A percentile compares a stretch with the other conserved stretches of the same genome.
Evolutionary conservation across 2,113 vertebrate species (phyloP).

Genomic region (Datnioides undecimradiatus): DNA sequence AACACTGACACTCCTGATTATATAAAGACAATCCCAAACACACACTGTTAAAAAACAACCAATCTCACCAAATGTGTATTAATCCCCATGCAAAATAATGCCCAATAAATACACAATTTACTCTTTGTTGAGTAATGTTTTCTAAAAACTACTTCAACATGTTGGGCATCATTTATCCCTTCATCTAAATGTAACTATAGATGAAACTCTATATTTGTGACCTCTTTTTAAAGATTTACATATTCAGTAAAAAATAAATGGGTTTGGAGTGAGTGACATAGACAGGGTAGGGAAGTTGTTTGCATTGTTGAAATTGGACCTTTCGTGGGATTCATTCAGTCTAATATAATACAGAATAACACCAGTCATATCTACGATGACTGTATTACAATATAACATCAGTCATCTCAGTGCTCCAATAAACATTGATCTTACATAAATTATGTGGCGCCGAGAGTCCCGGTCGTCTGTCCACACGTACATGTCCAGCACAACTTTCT

Average conservation of each 20-base stretch:
- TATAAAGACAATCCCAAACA: background rate
- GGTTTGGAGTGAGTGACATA: background rate
- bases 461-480: slow-evolving; percentile 95
- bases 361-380: background rate
- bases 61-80: background rate
- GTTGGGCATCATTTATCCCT: background rate
- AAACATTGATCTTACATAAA: slow-evolving; percentile 87
- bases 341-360: background rate
- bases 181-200: background rate
- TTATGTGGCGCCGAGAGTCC: slow-evolving; percentile 92
- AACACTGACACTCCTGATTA: background rate
- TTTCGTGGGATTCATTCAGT: background rate
- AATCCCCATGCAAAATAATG: background rate
- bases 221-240: background rate
- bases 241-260: background rate
- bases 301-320: background rate
- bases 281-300: background rate
- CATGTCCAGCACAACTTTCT: slow-evolving; percentile 92
- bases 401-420: background rate
- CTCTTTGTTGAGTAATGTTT: background rate
- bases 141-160: background rate
- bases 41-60: background rate
- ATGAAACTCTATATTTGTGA: background rate
- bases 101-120: background rate
- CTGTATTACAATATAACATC: background rate